These are phyloP conservation scores for Phoebastria nigripes DNA, from an alignment of 2,797 vertebrate genomes.

Conservation along the genomic window DNA sequence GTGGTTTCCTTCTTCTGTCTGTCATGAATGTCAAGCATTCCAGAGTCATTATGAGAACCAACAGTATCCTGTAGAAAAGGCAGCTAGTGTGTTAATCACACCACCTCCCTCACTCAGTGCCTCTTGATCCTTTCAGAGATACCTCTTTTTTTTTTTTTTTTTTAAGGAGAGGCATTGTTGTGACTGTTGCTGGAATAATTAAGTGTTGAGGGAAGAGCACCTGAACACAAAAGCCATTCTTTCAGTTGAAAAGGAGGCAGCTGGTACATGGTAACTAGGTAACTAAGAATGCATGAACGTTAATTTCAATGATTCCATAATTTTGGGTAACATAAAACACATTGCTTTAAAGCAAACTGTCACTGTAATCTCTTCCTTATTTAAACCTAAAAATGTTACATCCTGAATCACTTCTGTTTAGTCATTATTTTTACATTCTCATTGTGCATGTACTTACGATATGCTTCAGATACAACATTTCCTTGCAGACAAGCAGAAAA, in stretches of 20 bases:
- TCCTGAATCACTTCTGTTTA: not conserved
- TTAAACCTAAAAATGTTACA: not conserved
- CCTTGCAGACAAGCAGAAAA: not conserved
- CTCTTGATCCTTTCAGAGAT: not conserved
- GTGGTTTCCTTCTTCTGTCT: not conserved
- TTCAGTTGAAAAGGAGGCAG: not conserved
- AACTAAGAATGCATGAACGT: not conserved
- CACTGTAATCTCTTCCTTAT: not conserved
- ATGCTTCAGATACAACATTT: not conserved
- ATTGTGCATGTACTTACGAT: accelerated
- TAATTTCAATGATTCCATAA: not conserved
- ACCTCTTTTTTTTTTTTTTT: not conserved
- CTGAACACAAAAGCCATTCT: not conserved
- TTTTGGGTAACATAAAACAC: not conserved
- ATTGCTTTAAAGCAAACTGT: not conserved
- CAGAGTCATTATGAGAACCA: not conserved
- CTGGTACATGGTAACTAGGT: not conserved
- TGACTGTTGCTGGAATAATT: not conserved
- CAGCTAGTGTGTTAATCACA: not conserved
- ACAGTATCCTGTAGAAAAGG: not conserved
- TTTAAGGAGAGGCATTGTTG: not conserved
- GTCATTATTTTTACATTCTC: not conserved
- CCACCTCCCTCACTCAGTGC: not conserved
- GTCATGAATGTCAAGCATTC: not conserved
- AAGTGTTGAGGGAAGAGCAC: not conserved